Base-by-base conservation (phyloP, 1,140 invertebrate species). In the Neodiprion lecontei region DNA sequence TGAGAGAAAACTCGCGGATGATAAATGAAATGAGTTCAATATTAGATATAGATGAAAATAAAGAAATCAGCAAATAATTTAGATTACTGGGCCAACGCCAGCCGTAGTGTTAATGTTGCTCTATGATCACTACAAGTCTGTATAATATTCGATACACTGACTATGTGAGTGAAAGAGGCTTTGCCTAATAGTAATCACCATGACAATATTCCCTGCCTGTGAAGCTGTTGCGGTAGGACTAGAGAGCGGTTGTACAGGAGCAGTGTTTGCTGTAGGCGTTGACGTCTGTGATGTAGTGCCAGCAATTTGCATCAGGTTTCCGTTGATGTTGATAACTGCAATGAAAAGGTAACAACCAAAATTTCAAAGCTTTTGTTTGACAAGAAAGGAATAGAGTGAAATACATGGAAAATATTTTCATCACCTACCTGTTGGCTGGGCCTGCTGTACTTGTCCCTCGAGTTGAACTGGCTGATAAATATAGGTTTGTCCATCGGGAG, bases 401-500 rank as follows among this genome's bases (percentile, higher is more conserved):
- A 70, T 69, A 76, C 75, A 73, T 75, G 48, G 21, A n/a, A 67
- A 49, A 40, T 69, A 69, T 71, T 23, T 53, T 67, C 48, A 72
- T 72, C 76, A 77, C 65, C 81, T 84, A 92, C 91, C 89, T 81
- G 91, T 92, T 4, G 91, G 90, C 82, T 92, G 91, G 9, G 91
- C 82, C 74, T 92, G 91, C 75, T 92, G 91, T 50, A 90, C 87
- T 83, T 90, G 89, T 68, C 89, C 89, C 72, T 91, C 91, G 17
- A 92, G 82, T 68, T 90, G 89, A n/a, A 93, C 90, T 2, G 95
- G 95, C 84, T 97, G 95, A 84, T 97, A 98, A 74, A 97, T 93
- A 77, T 95, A 95, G 0, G 96, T 97, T 86, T 98, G 96, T n/a
- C 97, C 97, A 89, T 98, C 96, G 0, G 95, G 90, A 10, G 96